phyloP scores from a whole-genome alignment of 2,888 invertebrate species.

The Hyalella azteca region DNA sequence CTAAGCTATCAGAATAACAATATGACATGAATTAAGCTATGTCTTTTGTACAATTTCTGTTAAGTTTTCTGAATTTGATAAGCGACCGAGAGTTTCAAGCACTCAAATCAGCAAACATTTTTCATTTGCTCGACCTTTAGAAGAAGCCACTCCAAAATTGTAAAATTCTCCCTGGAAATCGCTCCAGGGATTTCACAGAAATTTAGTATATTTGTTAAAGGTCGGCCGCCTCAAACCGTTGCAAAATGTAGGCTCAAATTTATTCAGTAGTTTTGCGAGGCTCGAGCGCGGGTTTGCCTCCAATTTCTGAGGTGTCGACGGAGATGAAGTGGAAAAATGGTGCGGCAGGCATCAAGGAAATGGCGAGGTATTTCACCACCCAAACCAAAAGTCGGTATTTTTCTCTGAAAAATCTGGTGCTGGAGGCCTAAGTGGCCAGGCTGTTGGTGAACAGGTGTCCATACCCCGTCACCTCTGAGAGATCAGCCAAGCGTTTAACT shows the following conservation, averaged over 20 bases:
- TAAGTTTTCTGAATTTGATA: too few species aligned
- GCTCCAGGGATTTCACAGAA: neutral
- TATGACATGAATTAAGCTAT: too few species aligned
- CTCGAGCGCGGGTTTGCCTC: neutral
- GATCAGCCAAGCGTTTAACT: too few species aligned
- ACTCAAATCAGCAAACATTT: too few species aligned
- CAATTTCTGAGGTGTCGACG: conserved; percentile 33
- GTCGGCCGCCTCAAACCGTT: neutral
- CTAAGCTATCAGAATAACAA: too few species aligned
- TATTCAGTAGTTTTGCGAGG: neutral
- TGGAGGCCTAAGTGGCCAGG: too few species aligned
- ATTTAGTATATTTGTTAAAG: neutral
- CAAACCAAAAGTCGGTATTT: neutral
- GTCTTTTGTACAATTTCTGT: too few species aligned
- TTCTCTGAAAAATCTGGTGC: neutral
- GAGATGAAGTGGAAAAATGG: conserved; percentile 31
- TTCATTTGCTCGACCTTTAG: too few species aligned
- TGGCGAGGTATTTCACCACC: neutral
- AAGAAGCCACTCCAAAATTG: neutral
- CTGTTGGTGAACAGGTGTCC: too few species aligned
- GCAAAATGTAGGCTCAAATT: conserved; percentile 13
- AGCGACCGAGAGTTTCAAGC: too few species aligned
- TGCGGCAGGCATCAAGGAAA: conserved; percentile 11
- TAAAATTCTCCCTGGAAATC: neutral
- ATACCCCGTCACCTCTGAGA: too few species aligned